A percentile compares a stretch with the other conserved stretches of the same genome.
phyloP scores from a whole-genome alignment of 2,113 vertebrate genomes.

The Oryzias javanicus region DNA sequence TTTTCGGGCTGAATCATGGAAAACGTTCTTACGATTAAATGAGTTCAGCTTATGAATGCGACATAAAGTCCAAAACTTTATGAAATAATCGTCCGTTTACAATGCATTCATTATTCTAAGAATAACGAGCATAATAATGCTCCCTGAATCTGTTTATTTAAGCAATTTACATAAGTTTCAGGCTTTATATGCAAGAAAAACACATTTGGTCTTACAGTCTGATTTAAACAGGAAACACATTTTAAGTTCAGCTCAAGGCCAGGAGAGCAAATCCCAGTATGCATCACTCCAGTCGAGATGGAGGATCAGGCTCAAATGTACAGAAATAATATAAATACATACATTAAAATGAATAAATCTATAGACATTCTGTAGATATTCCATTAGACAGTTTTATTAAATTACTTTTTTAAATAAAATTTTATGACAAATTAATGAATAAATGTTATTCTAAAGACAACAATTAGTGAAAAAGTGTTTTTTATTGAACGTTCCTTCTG shows the following conservation, averaged over 20 bases:
- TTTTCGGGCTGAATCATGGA: conserved; percentile 8
- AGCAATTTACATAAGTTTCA: conserved; percentile 26
- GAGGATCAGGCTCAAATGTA: conserved; percentile 4
- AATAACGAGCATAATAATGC: conserved; percentile 23
- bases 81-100: conserved; percentile 32
- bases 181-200: conserved; percentile 10
- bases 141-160: conserved; percentile 21
- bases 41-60: conserved; percentile 17
- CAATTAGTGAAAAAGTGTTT: too few species aligned
- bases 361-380: too few species aligned
- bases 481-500: too few species aligned
- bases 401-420: too few species aligned
- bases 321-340: too few species aligned
- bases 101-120: conserved; percentile 36
- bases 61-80: conserved; percentile 35
- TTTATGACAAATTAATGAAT: too few species aligned
- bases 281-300: conserved; percentile 13
- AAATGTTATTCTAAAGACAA: too few species aligned
- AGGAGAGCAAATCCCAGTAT: conserved; percentile 1
- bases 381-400: too few species aligned
- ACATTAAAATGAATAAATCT: too few species aligned
- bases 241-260: not conserved
- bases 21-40: conserved; percentile 25
- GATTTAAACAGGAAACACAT: not conserved
- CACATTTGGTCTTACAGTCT: conserved; percentile 12